phyloP scores from a whole-genome alignment of 2,888 invertebrate genomes.

The Pollenia amentaria region DNA sequence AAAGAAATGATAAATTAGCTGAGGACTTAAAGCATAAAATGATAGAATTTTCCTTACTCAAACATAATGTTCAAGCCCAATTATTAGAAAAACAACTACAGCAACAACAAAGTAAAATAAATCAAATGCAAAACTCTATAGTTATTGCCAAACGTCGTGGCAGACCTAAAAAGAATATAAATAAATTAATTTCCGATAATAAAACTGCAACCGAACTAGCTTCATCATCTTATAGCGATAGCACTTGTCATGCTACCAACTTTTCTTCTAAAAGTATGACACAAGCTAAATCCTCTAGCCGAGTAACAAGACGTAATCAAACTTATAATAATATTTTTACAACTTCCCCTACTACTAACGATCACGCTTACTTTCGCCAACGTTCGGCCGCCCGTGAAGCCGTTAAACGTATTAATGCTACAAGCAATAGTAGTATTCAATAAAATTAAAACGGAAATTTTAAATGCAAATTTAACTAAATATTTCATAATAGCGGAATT shows the following conservation, averaged over 20 bases:
- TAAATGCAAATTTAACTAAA: background rate
- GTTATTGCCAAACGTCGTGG: conserved; percentile 27
- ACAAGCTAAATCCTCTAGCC: background rate
- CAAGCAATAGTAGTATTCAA: conserved; percentile 24
- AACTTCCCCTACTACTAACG: conserved; percentile 1
- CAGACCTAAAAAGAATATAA: conserved; percentile 42
- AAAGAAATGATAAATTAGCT: conserved; percentile 56
- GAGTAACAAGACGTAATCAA: conserved; percentile 38
- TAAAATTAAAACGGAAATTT: conserved; percentile 11
- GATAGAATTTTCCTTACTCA: conserved; percentile 38
- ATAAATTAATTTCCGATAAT: background rate
- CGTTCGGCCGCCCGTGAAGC: conserved; percentile 55
- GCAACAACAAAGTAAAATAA: conserved; percentile 11
- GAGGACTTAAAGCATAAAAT: conserved; percentile 55
- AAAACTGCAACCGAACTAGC: background rate
- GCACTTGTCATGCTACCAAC: background rate
- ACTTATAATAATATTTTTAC: conserved; percentile 2
- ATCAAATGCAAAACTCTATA: background rate
- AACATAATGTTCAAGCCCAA: conserved; percentile 48
- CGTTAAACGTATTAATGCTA: conserved; percentile 54
- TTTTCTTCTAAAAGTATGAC: background rate
- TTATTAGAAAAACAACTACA: conserved; percentile 32
- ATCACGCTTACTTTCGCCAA: conserved; percentile 58
- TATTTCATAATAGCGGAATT: too few relatives aligned
- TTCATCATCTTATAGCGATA: conserved; percentile 2